These are phyloP conservation scores for Syngnathus acus DNA, from an alignment of 2,797 vertebrate species.

Conservation along the genomic window DNA sequence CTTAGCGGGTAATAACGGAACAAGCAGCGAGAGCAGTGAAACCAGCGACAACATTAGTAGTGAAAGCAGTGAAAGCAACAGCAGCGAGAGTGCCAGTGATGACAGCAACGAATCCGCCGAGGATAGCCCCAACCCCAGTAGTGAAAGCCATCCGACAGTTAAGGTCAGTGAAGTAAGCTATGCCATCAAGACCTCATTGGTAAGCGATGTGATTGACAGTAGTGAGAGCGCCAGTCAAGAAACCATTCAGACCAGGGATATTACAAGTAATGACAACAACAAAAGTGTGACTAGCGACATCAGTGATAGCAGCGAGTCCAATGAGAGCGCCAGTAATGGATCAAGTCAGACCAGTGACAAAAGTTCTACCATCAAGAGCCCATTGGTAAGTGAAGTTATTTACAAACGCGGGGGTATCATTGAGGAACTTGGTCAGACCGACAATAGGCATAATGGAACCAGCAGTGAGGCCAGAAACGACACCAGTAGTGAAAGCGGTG, in stretches of 20 bases:
- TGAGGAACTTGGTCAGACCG: not conserved
- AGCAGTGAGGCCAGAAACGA: conserved; percentile 26
- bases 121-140: conserved; percentile 8
- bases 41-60: conserved; percentile 8
- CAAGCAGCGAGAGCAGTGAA: conserved; percentile 19
- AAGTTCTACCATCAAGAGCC: conserved; percentile 3
- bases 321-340: conserved; percentile 4
- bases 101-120: conserved; percentile 5
- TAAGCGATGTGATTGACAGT: not conserved
- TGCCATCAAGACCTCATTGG: conserved; percentile 7
- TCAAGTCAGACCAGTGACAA: conserved; percentile 16
- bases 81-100: conserved; percentile 27
- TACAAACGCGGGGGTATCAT: conserved; percentile 26
- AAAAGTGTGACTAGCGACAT: conserved; percentile 14
- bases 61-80: conserved; percentile 36
- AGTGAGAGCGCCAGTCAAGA: conserved; percentile 24
- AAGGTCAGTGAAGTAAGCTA: conserved; percentile 10
- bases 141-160: conserved; percentile 12
- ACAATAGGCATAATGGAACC: not conserved
- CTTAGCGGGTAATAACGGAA: not conserved
- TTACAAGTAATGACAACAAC: conserved; percentile 27
- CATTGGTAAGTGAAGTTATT: not conserved
- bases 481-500: conserved; percentile 25
- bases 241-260: conserved; percentile 12
- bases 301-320: conserved; percentile 15